Evolutionary conservation across 2,113 vertebrate genomes (phyloP), one percentile per base, ranked within the genome.

Genomic region (Peucedramus taeniatus): DNA sequence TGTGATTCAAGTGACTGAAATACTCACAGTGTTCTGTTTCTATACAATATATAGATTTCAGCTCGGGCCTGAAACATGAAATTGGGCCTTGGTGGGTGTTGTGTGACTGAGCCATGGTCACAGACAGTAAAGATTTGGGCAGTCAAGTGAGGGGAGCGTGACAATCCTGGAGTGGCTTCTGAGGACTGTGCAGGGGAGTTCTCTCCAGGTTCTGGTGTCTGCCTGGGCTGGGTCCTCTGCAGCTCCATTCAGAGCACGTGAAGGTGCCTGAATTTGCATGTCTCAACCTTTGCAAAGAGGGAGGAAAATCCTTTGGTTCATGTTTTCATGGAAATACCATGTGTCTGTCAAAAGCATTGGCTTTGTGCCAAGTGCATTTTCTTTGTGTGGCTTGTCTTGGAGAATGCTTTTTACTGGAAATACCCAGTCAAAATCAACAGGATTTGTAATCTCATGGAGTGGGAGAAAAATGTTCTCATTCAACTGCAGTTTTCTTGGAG

Each of bases 171-270:
- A 19, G 14, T 26, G 21, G 10, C n/a, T 83, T 21, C 20, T 35
- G 61, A 51, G 24, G 18, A 7, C 9, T 21, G 13, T 9, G 14
- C 17, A 13, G 11, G 27, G 39, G 10, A 49, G 15, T 51, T 57
- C 15, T 63, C 8, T 47, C 23, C 13, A 54, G 57, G 16, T 27
- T 53, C n/a, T 63, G 33, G 27, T 61, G 24, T 31, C 54, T 80
- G 35, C 59, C 22, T 72, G 69, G 68, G 7, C 27, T 76, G 27
- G 2, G 11, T 50, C 39, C 39, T 63, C 50, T 31, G 27, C 61
- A 66, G 27, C 31, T 81, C 21, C 2, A 0, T 70, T 83, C 39
- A 44, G 31, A 50, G n/a, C 20, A 22, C 0, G 0, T 33, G 50
- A 78, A 42, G 22, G 33, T 82, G 24, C 27, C 23, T 61, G 56